Percentiles rank a stretch among this genome's conserved stretches.
These are phyloP conservation scores for Amaurobius ferox DNA, from an alignment of 2,888 invertebrate species.

Conservation along the genomic window DNA sequence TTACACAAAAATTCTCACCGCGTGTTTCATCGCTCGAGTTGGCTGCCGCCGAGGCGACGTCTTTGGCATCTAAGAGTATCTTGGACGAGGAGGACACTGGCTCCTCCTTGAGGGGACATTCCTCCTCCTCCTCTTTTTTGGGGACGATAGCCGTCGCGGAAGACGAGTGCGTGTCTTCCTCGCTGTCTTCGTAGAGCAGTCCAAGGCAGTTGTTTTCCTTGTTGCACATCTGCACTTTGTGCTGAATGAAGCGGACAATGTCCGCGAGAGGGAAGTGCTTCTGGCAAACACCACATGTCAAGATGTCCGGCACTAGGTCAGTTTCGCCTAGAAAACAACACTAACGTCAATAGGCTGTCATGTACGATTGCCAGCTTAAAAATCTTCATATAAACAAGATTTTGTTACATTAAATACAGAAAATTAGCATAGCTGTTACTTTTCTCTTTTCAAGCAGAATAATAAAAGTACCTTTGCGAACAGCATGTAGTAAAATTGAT, in stretches of 20 bases:
- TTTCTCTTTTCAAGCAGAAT: too few species aligned
- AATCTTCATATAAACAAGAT: too few species aligned
- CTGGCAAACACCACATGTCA: conserved; percentile 96
- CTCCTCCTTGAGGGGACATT: conserved; percentile 6
- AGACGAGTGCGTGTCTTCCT: conserved; percentile 29
- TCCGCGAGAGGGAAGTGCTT: conserved; percentile 95
- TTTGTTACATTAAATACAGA: too few species aligned
- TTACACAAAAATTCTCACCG: background rate
- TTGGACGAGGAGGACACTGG: conserved; percentile 55
- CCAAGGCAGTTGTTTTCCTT: conserved; percentile 77
- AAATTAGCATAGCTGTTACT: too few species aligned
- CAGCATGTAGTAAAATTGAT: too few species aligned
- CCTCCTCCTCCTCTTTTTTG: conserved; percentile 1
- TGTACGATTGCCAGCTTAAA: too few species aligned
- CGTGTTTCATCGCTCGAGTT: conserved; percentile 15
- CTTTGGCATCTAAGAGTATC: conserved; percentile 65
- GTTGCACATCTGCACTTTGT: conserved; percentile 86
- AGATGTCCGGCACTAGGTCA: conserved; percentile 83
- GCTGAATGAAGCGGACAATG: conserved; percentile 97
- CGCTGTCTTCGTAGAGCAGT: conserved; percentile 70
- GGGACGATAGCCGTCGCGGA: background rate
- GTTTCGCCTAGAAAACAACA: conserved; percentile 55
- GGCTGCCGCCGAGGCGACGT: conserved; percentile 34
- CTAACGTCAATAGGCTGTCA: background rate
- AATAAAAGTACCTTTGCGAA: too few species aligned